These are phyloP conservation scores for Euleptes europaea DNA, from an alignment of 2,113 vertebrate genomes.

Conservation along the genomic window DNA sequence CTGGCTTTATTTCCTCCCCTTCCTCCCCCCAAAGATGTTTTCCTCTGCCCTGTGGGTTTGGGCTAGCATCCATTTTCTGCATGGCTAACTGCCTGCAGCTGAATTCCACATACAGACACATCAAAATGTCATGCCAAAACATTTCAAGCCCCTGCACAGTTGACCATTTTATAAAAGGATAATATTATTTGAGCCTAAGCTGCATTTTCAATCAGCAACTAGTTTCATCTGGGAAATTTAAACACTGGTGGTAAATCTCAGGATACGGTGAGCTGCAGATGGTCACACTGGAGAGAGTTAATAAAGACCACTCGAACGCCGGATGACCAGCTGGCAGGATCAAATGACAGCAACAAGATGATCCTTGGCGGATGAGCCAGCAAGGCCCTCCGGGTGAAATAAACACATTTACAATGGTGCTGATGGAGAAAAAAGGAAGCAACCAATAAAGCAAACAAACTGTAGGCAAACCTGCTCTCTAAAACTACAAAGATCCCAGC, in stretches of 20 bases:
- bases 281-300: background rate
- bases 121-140: background rate
- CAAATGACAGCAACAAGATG: background rate
- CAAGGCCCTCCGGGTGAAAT: fast-evolving
- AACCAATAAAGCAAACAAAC: background rate
- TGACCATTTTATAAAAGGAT: background rate
- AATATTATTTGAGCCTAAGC: background rate
- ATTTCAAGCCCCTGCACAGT: background rate
- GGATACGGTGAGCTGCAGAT: background rate
- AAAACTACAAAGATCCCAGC: background rate
- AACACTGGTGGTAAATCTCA: background rate
- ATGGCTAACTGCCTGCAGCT: background rate
- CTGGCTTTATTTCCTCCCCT: background rate
- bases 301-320: background rate
- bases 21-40: background rate
- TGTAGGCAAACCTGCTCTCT: background rate
- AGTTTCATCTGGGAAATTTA: background rate
- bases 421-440: fast-evolving
- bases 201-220: conserved; percentile 6
- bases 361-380: background rate
- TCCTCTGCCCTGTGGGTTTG: background rate
- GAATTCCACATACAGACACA: background rate
- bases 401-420: background rate
- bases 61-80: background rate
- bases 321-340: background rate